A percentile compares a stretch with the other conserved stretches of the same genome.
Evolutionary conservation across 2,888 invertebrate genomes (phyloP).

Genomic region (Diogma glabrata): DNA sequence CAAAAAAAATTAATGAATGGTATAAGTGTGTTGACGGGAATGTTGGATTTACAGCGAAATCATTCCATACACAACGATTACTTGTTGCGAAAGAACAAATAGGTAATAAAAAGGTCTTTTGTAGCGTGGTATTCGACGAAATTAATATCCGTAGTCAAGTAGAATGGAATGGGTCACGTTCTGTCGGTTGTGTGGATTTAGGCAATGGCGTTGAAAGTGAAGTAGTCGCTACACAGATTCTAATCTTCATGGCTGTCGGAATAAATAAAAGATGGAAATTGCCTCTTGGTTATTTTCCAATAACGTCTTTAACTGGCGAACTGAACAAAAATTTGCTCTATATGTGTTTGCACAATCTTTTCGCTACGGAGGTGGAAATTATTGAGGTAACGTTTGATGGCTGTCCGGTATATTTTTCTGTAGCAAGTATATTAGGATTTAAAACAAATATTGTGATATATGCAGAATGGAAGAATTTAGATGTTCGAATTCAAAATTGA

Average conservation of each 20-base stretch:
- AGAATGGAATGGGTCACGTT: slow-evolving; percentile 17
- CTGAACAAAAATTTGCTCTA: too few species aligned
- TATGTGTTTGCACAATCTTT: slow-evolving; percentile 18
- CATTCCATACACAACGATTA: slow-evolving; percentile 17
- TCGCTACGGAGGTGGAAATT: slow-evolving; percentile 19
- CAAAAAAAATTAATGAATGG: slow-evolving; percentile 23
- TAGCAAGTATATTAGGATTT: slow-evolving; percentile 19
- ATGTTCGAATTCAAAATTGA: background rate
- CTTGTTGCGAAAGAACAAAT: slow-evolving; percentile 18
- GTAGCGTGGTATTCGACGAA: too few species aligned
- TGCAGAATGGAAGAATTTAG: slow-evolving; percentile 6
- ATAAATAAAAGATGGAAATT: slow-evolving; percentile 23
- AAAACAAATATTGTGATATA: slow-evolving; percentile 9
- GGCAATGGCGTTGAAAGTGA: slow-evolving; percentile 14
- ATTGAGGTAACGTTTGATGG: slow-evolving; percentile 19
- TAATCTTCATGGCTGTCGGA: slow-evolving; percentile 22
- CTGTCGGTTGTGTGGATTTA: slow-evolving; percentile 18
- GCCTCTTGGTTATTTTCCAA: slow-evolving; percentile 25
- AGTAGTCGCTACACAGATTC: slow-evolving; percentile 16
- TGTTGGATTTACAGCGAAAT: slow-evolving; percentile 23
- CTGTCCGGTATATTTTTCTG: slow-evolving; percentile 11
- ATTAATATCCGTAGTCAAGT: slow-evolving; percentile 21
- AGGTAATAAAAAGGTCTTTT: too few species aligned
- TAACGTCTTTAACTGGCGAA: slow-evolving; percentile 12
- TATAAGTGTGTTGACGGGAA: slow-evolving; percentile 21